Conservation (phyloP, 2,888 invertebrate species). For the Nemapogon koenigi region DNA sequence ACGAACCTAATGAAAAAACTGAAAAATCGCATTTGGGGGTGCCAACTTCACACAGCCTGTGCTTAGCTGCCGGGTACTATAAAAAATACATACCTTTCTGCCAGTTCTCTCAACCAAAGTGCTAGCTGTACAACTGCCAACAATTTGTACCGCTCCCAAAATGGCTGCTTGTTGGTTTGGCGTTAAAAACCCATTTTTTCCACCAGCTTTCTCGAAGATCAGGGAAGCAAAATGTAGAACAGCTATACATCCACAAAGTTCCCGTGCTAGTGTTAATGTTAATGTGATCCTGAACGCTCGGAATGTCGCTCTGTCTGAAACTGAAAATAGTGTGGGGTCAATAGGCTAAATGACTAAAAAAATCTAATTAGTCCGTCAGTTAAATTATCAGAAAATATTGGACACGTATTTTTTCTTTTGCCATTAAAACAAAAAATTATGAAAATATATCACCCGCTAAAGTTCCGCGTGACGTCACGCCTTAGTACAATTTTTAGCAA, state of each 20-base stretch:
- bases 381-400: background rate
- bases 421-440: too few relatives aligned
- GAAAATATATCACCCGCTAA: too few relatives aligned
- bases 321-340: too few relatives aligned
- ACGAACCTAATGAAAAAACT: too few relatives aligned
- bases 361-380: background rate
- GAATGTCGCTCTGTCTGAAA: slow-evolving; percentile 36
- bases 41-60: too few relatives aligned
- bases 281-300: slow-evolving; percentile 63
- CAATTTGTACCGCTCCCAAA: slow-evolving; percentile 41
- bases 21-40: too few relatives aligned
- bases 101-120: slow-evolving; percentile 46
- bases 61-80: background rate
- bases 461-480: too few relatives aligned
- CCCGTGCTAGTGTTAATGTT: slow-evolving; percentile 44
- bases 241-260: slow-evolving; percentile 51
- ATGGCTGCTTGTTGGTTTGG: slow-evolving; percentile 49
- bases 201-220: slow-evolving; percentile 46
- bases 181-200: slow-evolving; percentile 23
- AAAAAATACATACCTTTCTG: slow-evolving; percentile 33
- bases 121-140: slow-evolving; percentile 48
- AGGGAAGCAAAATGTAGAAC: slow-evolving; percentile 52
- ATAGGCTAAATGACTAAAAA: background rate
- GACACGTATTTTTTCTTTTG: background rate
- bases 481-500: too few relatives aligned